Evolutionary conservation across 2,888 invertebrate genomes (phyloP).

Genomic region (Iphiclides podalirius): DNA sequence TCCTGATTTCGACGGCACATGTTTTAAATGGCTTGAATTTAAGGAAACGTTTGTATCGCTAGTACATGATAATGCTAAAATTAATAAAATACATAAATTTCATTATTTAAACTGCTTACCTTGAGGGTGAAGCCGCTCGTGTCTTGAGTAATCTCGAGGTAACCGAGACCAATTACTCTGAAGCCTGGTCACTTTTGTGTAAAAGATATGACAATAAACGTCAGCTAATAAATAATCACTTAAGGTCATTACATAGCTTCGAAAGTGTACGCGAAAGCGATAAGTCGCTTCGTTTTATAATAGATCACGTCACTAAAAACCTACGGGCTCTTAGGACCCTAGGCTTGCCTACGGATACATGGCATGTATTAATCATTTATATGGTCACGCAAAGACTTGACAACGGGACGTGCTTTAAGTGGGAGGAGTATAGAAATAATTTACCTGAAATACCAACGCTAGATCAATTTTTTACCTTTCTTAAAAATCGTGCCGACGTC

Average conservation of each 20-base stretch:
- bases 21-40: not conserved
- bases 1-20: not conserved
- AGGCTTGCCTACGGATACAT: not conserved
- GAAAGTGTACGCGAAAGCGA: not conserved
- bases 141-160: slow-evolving; percentile 29
- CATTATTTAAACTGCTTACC: slow-evolving; percentile 32
- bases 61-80: not conserved
- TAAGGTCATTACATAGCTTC: slow-evolving; percentile 1
- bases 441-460: not conserved
- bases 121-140: slow-evolving; percentile 30
- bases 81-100: slow-evolving; percentile 29
- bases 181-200: slow-evolving; percentile 21
- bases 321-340: not conserved
- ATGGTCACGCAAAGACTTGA: not conserved
- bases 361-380: not conserved
- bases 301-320: not conserved
- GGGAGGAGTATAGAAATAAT: not conserved
- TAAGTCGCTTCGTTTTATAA: not conserved
- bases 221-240: slow-evolving; percentile 6
- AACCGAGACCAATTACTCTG: not conserved
- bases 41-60: not conserved
- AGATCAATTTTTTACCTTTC: not conserved
- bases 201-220: slow-evolving; percentile 23
- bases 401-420: not conserved
- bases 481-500: no score